These are phyloP conservation scores for Ochlodes sylvanus DNA, from an alignment of 2,888 invertebrate species.

Conservation along the genomic window DNA sequence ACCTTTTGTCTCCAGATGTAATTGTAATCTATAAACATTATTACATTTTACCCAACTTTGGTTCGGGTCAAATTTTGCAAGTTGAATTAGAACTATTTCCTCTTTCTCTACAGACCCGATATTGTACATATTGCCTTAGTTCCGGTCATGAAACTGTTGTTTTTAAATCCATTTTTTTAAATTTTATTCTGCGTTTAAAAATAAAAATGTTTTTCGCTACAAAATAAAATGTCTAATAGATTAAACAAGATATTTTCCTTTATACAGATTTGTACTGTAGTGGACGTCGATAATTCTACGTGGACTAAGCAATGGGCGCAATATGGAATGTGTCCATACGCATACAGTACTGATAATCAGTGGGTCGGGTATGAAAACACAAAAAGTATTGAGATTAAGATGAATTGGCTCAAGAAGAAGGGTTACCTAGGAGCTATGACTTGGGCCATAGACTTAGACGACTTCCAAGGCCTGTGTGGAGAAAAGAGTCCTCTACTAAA, in stretches of 20 bases:
- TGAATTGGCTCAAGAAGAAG: conserved; percentile 93
- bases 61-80: too few species aligned
- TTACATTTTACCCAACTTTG: too few species aligned
- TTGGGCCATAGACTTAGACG: conserved; percentile 97
- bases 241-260: neutral
- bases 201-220: too few species aligned
- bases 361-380: conserved; percentile 96
- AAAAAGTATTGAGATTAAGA: conserved; percentile 93
- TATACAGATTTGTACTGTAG: conserved; percentile 90
- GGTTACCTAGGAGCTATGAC: conserved; percentile 94
- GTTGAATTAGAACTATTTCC: too few species aligned
- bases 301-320: conserved; percentile 95
- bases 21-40: too few species aligned
- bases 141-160: too few species aligned
- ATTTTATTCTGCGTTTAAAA: too few species aligned
- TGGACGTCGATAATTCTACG: conserved; percentile 87
- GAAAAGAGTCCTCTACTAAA: conserved; percentile 90
- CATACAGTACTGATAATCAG: conserved; percentile 91
- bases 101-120: too few species aligned
- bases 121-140: too few species aligned
- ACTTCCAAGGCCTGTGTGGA: conserved; percentile 93
- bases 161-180: too few species aligned
- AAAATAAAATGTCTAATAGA: too few species aligned
- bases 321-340: conserved; percentile 92
- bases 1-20: too few species aligned